Conservation (phyloP, 2,888 invertebrate species). For the Spisula subtruncata region DNA sequence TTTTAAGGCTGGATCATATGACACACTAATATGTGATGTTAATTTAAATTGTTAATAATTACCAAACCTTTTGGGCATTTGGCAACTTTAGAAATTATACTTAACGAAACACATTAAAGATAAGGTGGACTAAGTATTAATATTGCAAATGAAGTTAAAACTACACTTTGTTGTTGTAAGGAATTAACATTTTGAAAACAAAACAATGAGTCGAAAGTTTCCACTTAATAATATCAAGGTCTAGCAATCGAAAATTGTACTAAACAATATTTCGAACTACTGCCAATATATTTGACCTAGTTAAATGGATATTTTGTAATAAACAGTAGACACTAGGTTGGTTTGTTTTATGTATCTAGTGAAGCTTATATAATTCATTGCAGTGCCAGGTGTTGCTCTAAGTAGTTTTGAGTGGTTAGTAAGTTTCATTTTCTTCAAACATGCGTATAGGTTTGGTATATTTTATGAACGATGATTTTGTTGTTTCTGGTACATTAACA, state of each 20-base stretch:
- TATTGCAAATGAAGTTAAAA: too few relatives aligned
- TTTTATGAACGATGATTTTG: background rate
- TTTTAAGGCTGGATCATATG: too few relatives aligned
- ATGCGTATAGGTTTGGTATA: background rate
- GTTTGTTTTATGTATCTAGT: slow-evolving; percentile 13
- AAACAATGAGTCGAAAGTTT: too few relatives aligned
- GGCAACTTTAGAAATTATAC: too few relatives aligned
- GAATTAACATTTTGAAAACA: too few relatives aligned
- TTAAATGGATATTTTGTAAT: slow-evolving; percentile 18
- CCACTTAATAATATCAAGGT: too few relatives aligned
- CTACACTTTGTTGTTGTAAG: too few relatives aligned
- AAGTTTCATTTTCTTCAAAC: background rate
- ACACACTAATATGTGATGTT: too few relatives aligned
- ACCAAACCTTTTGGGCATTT: too few relatives aligned
- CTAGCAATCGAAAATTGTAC: background rate
- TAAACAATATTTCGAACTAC: background rate
- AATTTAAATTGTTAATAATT: too few relatives aligned
- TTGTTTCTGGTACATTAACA: slow-evolving; percentile 14
- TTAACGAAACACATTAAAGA: too few relatives aligned
- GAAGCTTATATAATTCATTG: background rate
- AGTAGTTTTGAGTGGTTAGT: background rate
- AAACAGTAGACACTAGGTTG: background rate
- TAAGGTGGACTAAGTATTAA: too few relatives aligned
- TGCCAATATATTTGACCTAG: background rate
- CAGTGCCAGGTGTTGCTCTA: background rate